These are phyloP conservation scores for Carcinoscorpius rotundicauda DNA, from an alignment of 1,140 invertebrate species.

Conservation along the genomic window DNA sequence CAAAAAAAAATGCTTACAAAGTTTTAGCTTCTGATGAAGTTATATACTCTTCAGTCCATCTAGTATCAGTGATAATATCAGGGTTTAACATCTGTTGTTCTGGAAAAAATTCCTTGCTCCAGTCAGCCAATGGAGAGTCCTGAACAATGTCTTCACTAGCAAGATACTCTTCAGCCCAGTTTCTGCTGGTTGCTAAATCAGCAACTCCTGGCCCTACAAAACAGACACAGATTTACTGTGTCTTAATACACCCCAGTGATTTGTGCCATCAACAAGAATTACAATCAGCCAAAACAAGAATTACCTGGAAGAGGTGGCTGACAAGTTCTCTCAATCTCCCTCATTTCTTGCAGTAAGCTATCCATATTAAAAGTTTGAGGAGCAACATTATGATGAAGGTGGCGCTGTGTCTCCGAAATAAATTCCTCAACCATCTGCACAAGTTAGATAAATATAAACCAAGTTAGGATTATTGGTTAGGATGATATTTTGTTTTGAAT, in stretches of 20 bases:
- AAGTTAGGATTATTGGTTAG: background rate
- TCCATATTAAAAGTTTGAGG: conserved; percentile 73
- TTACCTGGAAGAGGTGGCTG: conserved; percentile 30
- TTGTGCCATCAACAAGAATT: conserved; percentile 13
- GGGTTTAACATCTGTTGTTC: background rate
- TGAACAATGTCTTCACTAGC: conserved; percentile 1
- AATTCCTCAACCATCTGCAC: conserved; percentile 56
- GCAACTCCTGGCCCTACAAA: conserved; percentile 41
- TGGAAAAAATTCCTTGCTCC: background rate
- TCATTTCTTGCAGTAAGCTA: conserved; percentile 54
- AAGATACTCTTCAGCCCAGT: conserved; percentile 33
- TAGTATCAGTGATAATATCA: conserved; percentile 22
- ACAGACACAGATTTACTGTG: conserved; percentile 35
- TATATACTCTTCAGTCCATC: conserved; percentile 46
- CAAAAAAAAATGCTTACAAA: conserved; percentile 6
- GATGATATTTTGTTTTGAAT: background rate
- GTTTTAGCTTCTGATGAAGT: conserved; percentile 40
- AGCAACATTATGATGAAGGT: conserved; percentile 30
- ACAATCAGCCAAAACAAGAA: conserved; percentile 3
- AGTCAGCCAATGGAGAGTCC: background rate
- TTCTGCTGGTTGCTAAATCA: conserved; percentile 29
- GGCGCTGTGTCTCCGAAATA: conserved; percentile 44
- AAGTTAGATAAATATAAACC: conserved; percentile 8
- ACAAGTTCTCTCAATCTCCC: conserved; percentile 45
- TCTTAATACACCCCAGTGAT: conserved; percentile 13